Percentiles rank a stretch among this genome's conserved stretches.
These are phyloP conservation scores for Lysiphlebus fabarum DNA, from an alignment of 1,140 invertebrate species.

Conservation along the genomic window DNA sequence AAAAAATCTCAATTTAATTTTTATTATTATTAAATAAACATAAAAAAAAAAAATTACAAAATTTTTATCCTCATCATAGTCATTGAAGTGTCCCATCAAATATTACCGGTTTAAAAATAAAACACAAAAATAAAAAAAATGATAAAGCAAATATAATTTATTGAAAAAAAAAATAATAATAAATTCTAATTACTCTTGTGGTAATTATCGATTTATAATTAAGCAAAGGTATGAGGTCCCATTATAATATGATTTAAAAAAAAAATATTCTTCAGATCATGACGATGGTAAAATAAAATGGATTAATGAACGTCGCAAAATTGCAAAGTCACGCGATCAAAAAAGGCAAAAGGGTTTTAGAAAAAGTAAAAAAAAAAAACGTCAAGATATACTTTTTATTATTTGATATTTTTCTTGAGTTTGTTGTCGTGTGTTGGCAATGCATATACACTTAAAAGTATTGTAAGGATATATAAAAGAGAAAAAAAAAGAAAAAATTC, in stretches of 20 bases:
- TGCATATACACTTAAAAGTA: not conserved
- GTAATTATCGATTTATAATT: constrained; percentile 19
- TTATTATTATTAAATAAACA: no score
- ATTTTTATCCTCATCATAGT: no score
- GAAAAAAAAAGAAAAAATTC: not conserved
- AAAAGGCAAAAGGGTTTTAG: constrained; percentile 9
- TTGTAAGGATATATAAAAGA: not conserved
- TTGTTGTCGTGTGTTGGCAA: not conserved
- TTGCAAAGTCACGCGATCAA: constrained; percentile 23
- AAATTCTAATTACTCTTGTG: constrained; percentile 1
- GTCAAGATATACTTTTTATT: no score
- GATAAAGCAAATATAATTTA: not conserved
- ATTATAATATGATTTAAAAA: constrained; percentile 6
- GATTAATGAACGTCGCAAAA: constrained; percentile 17
- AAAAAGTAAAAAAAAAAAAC: not conserved
- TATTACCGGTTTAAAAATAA: not conserved
- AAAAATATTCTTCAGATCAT: constrained; percentile 8
- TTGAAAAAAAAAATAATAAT: not conserved
- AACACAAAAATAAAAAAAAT: not conserved
- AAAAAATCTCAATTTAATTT: no score
- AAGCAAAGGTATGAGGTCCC: not conserved
- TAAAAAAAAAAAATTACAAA: no score
- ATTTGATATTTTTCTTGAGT: no score
- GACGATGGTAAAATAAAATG: constrained; percentile 20
- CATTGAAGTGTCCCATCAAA: no score